Evolutionary conservation across 2,888 invertebrate species (phyloP).

Genomic region (Deroplatys truncata): DNA sequence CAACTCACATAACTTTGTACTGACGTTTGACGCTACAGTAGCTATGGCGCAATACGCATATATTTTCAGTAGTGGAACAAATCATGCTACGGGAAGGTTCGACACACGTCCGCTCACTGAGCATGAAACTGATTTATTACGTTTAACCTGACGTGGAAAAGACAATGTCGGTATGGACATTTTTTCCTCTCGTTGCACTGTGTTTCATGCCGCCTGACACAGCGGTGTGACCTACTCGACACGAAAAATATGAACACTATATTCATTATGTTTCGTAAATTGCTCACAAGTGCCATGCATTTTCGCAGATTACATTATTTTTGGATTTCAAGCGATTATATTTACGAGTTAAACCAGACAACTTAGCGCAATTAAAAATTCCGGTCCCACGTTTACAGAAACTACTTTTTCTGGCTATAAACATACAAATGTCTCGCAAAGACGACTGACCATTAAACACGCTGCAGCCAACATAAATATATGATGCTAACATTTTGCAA

Average conservation of each 20-base stretch:
- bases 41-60: not conserved
- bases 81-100: not conserved
- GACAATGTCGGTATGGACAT: not conserved
- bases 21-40: not conserved
- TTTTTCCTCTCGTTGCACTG: not conserved
- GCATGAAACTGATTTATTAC: not conserved
- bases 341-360: too few relatives aligned
- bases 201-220: not conserved
- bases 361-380: too few relatives aligned
- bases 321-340: too few relatives aligned
- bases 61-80: not conserved
- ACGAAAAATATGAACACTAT: not conserved
- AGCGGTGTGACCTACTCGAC: not conserved
- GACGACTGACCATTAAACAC: too few relatives aligned
- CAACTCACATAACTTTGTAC: not conserved
- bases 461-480: too few relatives aligned
- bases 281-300: too few relatives aligned
- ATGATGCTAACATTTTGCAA: too few relatives aligned
- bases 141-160: not conserved
- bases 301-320: too few relatives aligned
- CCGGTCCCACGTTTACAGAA: too few relatives aligned
- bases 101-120: not conserved
- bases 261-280: too few relatives aligned
- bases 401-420: too few relatives aligned
- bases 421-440: too few relatives aligned